Base-by-base conservation (phyloP, 2,113 vertebrate species). In the Heliornis fulica region DNA sequence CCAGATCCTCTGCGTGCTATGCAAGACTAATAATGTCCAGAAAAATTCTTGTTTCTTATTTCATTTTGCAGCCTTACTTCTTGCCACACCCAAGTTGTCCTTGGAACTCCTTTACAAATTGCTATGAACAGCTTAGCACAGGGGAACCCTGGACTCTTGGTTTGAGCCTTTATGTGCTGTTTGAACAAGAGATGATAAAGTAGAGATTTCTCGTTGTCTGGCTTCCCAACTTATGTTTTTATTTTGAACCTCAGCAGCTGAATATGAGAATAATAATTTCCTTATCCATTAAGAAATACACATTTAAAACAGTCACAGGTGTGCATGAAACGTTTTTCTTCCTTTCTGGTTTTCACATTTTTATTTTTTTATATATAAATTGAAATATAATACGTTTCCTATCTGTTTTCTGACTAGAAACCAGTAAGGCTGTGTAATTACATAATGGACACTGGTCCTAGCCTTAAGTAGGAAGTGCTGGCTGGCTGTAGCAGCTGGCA, bases 401-500 rank as follows among this genome's bases (percentile, higher is more conserved):
- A 11, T 51, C 17, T 70, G 29, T 81, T 87, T 79, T 81, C 50
- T 93, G 34, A 28, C 71, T 94, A 80, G 50, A 63, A 94, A 81
- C 80, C 69, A 84, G 83, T 26, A 64, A 66, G 40, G 5, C 54
- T 2, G 1, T 36, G 54, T 10, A 46, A 81, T 78, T 90, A 38
- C 89, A 90, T 53, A 26, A 34, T 90, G 83, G 83, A 65, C 76
- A 66, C 54, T 68, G 46, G 56, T 89, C 23, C 60, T 59, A 13
- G 72, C n/a, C 60, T 51, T 29, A 22, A 15, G 31, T 81, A 63
- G 86, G 89, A 84, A 89, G 29, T 43, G 20, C 80, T 83, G 71
- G 57, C 74, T 82, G 92, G 6, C 87, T 95, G 72, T 29, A 85
- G 82, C 53, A 46, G 50, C 90, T 94, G 94, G 90, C 79, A 45